phyloP scores from a whole-genome alignment of 2,797 vertebrate species.

The Amphiprion clarkii region DNA sequence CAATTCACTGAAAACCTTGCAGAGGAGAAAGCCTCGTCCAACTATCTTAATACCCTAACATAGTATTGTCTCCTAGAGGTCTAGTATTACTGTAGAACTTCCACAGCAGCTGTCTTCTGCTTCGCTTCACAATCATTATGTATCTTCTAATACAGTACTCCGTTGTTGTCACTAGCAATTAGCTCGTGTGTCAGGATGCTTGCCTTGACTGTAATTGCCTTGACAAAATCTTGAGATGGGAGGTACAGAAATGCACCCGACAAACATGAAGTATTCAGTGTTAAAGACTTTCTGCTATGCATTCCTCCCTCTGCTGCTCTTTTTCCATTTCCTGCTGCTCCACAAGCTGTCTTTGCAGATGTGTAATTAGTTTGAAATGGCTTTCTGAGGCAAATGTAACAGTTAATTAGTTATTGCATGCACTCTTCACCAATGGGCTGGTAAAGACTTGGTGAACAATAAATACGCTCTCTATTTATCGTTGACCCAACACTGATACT shows the following conservation, averaged over 20 bases:
- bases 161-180: conserved; percentile 7
- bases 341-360: conserved; percentile 2
- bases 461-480: conserved; percentile 10
- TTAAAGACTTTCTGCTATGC: conserved; percentile 41
- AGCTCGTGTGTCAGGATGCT: conserved; percentile 4
- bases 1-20: conserved; percentile 3
- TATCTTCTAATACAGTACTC: neutral
- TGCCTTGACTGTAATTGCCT: conserved; percentile 26
- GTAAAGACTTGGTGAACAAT: conserved; percentile 8
- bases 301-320: conserved; percentile 38
- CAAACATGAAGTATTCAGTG: conserved; percentile 40
- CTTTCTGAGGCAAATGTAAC: conserved; percentile 9
- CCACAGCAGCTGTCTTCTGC: conserved; percentile 1
- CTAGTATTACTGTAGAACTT: neutral
- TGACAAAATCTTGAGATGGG: conserved; percentile 29
- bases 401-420: conserved; percentile 9
- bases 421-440: conserved; percentile 6
- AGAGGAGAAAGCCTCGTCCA: neutral
- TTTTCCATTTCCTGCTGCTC: conserved; percentile 29
- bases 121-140: conserved; percentile 1
- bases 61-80: neutral
- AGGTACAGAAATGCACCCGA: conserved; percentile 49
- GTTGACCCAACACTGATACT: conserved; percentile 8
- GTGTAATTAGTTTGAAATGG: conserved; percentile 18
- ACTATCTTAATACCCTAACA: neutral